A percentile compares a stretch with the other conserved stretches of the same genome.
Evolutionary conservation across 1,140 invertebrate genomes (phyloP).

Genomic region (Phenacoccus solenopsis): DNA sequence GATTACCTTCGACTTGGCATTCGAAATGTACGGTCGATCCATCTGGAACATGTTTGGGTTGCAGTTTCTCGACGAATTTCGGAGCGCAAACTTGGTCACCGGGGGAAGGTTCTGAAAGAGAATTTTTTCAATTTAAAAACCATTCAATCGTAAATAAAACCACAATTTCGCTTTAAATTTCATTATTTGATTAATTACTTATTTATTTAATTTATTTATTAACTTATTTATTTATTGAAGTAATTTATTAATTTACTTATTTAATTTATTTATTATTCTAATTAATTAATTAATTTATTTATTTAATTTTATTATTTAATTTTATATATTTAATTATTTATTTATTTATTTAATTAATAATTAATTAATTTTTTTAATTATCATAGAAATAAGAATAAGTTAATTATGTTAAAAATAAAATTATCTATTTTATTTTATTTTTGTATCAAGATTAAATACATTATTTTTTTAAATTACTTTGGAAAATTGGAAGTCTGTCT

Average conservation of each 20-base stretch:
- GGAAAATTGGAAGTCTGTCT: conserved; percentile 77
- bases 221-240: no score
- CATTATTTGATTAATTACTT: no score
- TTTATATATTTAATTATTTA: no score
- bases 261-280: no score
- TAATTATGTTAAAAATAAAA: background rate
- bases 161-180: background rate
- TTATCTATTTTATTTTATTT: background rate
- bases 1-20: conserved; percentile 77
- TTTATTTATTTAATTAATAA: background rate
- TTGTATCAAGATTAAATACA: no score
- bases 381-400: background rate
- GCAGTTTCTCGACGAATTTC: conserved; percentile 69
- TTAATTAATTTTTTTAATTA: background rate
- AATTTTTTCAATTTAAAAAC: background rate
- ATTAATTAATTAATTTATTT: no score
- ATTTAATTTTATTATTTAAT: no score
- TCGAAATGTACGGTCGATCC: conserved; percentile 80
- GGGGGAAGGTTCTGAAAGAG: conserved; percentile 54
- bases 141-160: background rate
- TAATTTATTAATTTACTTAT: no score
- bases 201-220: no score
- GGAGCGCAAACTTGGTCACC: conserved; percentile 66
- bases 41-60: conserved; percentile 68
- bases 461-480: conserved; percentile 71